Evolutionary conservation across 2,113 vertebrate genomes (phyloP), one percentile per base, ranked within the genome.

Genomic region (Anser cygnoides): DNA sequence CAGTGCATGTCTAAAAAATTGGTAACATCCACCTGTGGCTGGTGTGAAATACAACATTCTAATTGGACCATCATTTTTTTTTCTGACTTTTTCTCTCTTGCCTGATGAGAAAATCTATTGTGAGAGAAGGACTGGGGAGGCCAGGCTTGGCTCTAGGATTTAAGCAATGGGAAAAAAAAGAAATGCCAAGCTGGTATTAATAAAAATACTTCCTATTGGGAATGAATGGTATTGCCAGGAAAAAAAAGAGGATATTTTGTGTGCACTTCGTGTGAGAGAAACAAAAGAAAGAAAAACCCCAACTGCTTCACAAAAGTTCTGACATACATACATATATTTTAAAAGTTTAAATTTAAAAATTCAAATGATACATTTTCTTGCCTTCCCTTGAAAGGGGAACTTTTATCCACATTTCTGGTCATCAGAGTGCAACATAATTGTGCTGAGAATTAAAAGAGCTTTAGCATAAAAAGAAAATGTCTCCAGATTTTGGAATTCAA

Each of bases 171-270:
- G 67, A 94, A 94, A 90, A 90, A 92, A 93, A 94, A 96, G 90
- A 97, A 97, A 96, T 89, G 94, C 86, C 89, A 96, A 97, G 95
- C 95, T 97, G 96, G 89, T 95, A 94, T 93, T 97, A 97, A 96
- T 95, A 97, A 97, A 96, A 95, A 90, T 86, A 92, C 92, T 97
- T 97, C 94, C 92, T 97, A 95, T 96, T 97, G 96, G 72, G 95
- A 94, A 93, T 81, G 94, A 93, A 94, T 88, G 91, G 92, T 86
- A 93, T 84, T 96, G 94, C 92, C 92, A 94, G 86, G 75, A 76
- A 92, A 94, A 93, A 95, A 78, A 95, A 85, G 29, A 88, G 82
- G 75, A 91, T 80, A 88, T 52, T 96, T 86, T 62, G 37, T 39
- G 25, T 39, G 54, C 83, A 96, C 67, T 95, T 77, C 41, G 76